phyloP scores from a whole-genome alignment of 2,888 invertebrate species.

The Muscina levida region DNA sequence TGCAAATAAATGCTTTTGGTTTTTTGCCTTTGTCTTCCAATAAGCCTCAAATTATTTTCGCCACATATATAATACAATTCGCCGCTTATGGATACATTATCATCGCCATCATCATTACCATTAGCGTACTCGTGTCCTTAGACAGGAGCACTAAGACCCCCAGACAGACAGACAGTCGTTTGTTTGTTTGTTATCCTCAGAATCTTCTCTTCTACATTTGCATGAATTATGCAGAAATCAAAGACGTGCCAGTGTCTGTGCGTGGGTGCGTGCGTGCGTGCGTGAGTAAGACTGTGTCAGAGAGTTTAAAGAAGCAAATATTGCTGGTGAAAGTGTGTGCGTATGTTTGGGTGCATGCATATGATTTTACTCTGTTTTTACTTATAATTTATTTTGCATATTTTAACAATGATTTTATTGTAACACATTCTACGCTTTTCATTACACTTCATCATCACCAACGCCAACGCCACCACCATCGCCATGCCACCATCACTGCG shows the following conservation, averaged over 20 bases:
- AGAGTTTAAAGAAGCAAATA: no score
- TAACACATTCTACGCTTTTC: conserved; percentile 17
- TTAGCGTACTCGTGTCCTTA: background rate
- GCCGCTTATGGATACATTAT: background rate
- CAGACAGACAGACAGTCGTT: no score
- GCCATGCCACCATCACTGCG: background rate
- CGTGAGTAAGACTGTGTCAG: no score
- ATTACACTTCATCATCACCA: background rate
- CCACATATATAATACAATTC: background rate
- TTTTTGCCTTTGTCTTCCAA: background rate
- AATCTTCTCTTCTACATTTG: conserved; percentile 15
- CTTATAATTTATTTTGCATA: conserved; percentile 56
- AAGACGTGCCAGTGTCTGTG: conserved; percentile 15
- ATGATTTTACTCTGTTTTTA: conserved; percentile 33
- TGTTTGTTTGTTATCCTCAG: background rate
- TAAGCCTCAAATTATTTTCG: conserved; percentile 6
- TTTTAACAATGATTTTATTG: conserved; percentile 51
- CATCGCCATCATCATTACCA: background rate
- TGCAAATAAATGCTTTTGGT: background rate
- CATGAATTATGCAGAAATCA: conserved; percentile 59
- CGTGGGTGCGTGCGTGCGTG: background rate
- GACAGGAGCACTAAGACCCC: background rate
- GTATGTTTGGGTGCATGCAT: background rate
- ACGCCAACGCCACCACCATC: no score
- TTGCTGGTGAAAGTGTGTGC: no score